Conservation (phyloP, 1,140 invertebrate genomes). For the Streblospio benedicti region DNA sequence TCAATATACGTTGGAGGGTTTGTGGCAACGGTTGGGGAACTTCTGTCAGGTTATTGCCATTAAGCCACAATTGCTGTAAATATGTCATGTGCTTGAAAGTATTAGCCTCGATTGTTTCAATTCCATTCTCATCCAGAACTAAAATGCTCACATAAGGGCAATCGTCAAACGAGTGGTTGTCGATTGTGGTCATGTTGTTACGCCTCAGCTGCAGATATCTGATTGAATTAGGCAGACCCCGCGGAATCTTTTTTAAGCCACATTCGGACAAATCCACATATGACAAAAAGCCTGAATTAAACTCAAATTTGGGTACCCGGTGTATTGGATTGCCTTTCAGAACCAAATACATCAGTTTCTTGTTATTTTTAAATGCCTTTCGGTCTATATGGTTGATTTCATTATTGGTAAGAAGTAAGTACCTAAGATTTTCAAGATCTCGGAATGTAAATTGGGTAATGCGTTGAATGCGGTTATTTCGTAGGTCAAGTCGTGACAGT, state of each 20-base stretch:
- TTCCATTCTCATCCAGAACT: conserved; percentile 68
- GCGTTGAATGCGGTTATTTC: conserved; percentile 57
- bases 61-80: conserved; percentile 65
- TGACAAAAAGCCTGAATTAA: conserved; percentile 17
- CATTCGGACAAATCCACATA: conserved; percentile 72
- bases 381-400: conserved; percentile 60
- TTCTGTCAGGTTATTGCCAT: conserved; percentile 59
- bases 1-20: conserved; percentile 54
- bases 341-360: conserved; percentile 65
- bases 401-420: conserved; percentile 73
- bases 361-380: conserved; percentile 63
- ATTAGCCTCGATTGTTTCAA: conserved; percentile 70
- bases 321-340: conserved; percentile 49
- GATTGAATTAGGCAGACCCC: conserved; percentile 72
- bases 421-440: conserved; percentile 59
- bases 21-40: conserved; percentile 63
- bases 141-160: conserved; percentile 73
- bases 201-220: conserved; percentile 64
- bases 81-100: conserved; percentile 74
- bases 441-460: conserved; percentile 54
- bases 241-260: conserved; percentile 67
- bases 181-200: conserved; percentile 64
- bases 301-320: conserved; percentile 18
- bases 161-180: conserved; percentile 75
- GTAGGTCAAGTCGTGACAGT: conserved; percentile 62